Base-by-base conservation (phyloP, 2,113 vertebrate species). In the Fukomys damarensis region DNA sequence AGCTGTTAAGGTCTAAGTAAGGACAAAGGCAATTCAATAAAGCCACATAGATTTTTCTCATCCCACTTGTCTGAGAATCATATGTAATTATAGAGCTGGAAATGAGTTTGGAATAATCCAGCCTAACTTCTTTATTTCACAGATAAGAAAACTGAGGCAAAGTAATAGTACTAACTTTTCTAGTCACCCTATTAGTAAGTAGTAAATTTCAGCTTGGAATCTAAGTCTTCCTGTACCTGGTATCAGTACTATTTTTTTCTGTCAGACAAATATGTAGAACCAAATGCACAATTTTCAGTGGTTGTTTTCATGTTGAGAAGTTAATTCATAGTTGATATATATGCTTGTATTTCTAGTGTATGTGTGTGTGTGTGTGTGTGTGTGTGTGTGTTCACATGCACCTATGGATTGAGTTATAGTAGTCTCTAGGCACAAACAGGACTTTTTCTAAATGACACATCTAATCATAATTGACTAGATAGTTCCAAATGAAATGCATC, bases 1-100 rank as follows among this genome's bases (percentile, higher is more conserved):
- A 92, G 93, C 63, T 93, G 70, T 84, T 97, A 82, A 81, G 63
- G 35, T 94, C 96, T 92, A 95, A 96, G 93, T 89, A 96, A 96
- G 93, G 96, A 96, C 93, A 97, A 95, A 96, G 58, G 85, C 68
- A 97, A 92, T 94, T 95, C 80, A 93, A 87, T 92, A 80, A 58
- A 96, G 38, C 32, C 38, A 56, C 26, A 66, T 81, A 59, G 82
- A 94, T 91, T 96, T 96, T 93, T 77, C 97, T 97, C 80, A 76
- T 95, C 66, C 16, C 19, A 63, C 22, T 96, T 95, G 86, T 91
- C 58, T 91, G 24, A 95, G 86, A 93, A 46, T 81, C 58, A 72
- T 94, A 66, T 86, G 58, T 89, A 95, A 95, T 86, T 96, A 70
- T 58, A 93, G 4, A 93, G 56, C n/a, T 94, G 52, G 70, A 96